Evolutionary conservation across 2,113 vertebrate species (phyloP).

Genomic region (Micronycteris hirsuta): DNA sequence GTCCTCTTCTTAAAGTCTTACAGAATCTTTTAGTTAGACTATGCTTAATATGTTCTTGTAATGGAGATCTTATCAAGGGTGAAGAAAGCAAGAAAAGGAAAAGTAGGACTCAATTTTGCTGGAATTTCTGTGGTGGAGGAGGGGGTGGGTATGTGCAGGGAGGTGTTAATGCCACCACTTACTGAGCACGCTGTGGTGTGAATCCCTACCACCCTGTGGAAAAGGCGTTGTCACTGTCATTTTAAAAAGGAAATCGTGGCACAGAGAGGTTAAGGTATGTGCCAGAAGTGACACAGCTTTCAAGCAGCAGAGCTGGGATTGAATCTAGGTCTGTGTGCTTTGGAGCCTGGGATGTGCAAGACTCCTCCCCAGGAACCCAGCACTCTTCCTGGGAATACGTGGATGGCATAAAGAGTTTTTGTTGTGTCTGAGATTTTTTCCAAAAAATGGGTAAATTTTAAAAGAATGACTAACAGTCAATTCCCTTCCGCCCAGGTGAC

Average conservation of each 20-base stretch:
- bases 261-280: background rate
- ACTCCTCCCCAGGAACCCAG: background rate
- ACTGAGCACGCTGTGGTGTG: background rate
- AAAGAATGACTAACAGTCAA: background rate
- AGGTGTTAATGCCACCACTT: rapidly evolving
- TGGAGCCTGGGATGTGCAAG: background rate
- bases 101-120: background rate
- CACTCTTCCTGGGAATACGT: background rate
- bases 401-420: background rate
- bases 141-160: too few relatives aligned
- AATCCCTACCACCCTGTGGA: background rate
- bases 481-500: background rate
- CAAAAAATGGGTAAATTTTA: background rate
- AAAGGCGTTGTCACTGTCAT: background rate
- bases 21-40: background rate
- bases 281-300: background rate
- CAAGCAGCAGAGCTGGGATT: background rate
- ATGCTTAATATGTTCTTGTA: background rate
- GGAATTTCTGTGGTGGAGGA: background rate
- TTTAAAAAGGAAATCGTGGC: background rate
- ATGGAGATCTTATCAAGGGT: background rate
- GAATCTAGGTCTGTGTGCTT: background rate
- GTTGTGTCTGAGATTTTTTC: background rate
- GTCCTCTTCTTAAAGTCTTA: background rate
- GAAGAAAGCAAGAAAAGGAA: background rate